Percentiles rank a stretch among this genome's conserved stretches.
Evolutionary conservation across 2,888 invertebrate species (phyloP).

Genomic region (Chymomyza caudatula): DNA sequence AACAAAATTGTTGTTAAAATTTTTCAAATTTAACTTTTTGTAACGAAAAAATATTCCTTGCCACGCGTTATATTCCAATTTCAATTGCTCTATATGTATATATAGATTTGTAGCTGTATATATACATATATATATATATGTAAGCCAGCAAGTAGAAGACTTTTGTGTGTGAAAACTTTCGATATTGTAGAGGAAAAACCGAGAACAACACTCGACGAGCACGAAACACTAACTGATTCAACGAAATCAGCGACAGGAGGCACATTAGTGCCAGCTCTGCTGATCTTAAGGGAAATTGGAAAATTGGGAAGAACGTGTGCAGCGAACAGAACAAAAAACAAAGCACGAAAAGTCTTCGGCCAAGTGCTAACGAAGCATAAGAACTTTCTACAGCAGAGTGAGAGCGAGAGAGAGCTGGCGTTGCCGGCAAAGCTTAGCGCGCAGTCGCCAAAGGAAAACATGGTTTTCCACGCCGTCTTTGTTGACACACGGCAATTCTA

Average conservation of each 20-base stretch:
- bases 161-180: conserved; percentile 71
- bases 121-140: conserved; percentile 40
- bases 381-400: not conserved
- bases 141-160: conserved; percentile 38
- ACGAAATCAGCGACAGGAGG: conserved; percentile 34
- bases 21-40: conserved; percentile 23
- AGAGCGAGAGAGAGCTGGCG: not conserved
- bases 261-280: conserved; percentile 1
- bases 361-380: not conserved
- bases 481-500: not conserved
- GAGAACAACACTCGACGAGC: conserved; percentile 79
- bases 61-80: conserved; percentile 47
- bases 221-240: conserved; percentile 78
- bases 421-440: not conserved
- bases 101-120: conserved; percentile 37
- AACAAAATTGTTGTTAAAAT: conserved; percentile 31
- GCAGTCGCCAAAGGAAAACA: conserved; percentile 1
- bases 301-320: conserved; percentile 16
- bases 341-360: not conserved
- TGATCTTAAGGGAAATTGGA: conserved; percentile 30
- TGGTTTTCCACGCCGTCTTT: not conserved
- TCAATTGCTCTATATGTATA: conserved; percentile 48
- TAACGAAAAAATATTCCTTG: conserved; percentile 18
- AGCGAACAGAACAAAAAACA: not conserved
- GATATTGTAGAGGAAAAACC: conserved; percentile 75